These are phyloP conservation scores for Nymphalis polychloros DNA, from an alignment of 2,888 invertebrate species.

Conservation along the genomic window DNA sequence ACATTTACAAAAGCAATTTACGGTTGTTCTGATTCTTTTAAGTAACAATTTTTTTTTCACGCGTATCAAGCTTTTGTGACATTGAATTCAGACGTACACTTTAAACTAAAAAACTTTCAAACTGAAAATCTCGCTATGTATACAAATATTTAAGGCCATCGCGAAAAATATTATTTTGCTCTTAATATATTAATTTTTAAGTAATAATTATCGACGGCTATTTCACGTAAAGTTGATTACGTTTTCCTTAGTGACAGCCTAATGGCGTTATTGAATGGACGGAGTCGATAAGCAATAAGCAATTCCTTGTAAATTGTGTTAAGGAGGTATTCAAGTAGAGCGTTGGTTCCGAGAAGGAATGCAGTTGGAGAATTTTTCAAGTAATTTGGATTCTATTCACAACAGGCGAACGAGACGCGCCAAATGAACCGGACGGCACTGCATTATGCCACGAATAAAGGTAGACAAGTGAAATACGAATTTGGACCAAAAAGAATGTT, in stretches of 20 bases:
- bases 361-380: slow-evolving; percentile 66
- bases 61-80: neutral
- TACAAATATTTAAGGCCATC: too few relatives aligned
- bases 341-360: slow-evolving; percentile 49
- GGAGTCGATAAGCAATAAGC: slow-evolving; percentile 45
- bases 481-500: slow-evolving; percentile 12
- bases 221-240: neutral
- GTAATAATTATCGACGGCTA: neutral
- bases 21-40: slow-evolving; percentile 7
- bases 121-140: too few relatives aligned
- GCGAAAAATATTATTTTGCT: neutral
- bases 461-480: slow-evolving; percentile 32
- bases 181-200: neutral
- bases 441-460: slow-evolving; percentile 47
- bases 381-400: slow-evolving; percentile 78
- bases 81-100: neutral
- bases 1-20: slow-evolving; percentile 10
- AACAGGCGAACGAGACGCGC: slow-evolving; percentile 59
- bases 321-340: slow-evolving; percentile 52
- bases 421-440: slow-evolving; percentile 66
- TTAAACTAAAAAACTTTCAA: neutral
- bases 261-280: slow-evolving; percentile 9
- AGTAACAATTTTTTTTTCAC: neutral
- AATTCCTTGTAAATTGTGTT: slow-evolving; percentile 48
- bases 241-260: neutral